Base-by-base conservation (phyloP, 2,888 invertebrate genomes). In the Ceratothoa steindachneri region DNA sequence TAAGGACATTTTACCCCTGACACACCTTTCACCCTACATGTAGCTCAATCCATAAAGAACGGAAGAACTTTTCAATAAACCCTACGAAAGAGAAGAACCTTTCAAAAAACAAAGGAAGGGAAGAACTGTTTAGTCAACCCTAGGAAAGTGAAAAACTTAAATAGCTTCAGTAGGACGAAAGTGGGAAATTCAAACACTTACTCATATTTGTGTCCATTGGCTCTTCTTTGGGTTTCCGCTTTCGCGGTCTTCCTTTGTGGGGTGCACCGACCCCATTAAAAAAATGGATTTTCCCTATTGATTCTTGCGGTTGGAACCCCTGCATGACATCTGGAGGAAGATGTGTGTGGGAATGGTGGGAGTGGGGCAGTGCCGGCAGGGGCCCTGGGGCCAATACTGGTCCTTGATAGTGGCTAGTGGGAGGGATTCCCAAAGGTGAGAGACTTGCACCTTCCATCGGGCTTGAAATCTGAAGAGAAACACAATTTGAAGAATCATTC, bases 161-260 rank as follows among this genome's bases (percentile, higher is more conserved):
- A n/a, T n/a, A n/a, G n/a, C n/a, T n/a, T n/a, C n/a, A n/a, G n/a
- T n/a, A n/a, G n/a, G n/a, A n/a, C n/a, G n/a, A n/a, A n/a, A n/a
- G n/a, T n/a, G n/a, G n/a, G n/a, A 29, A 60, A 53, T 70, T 53
- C 30, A 30, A 53, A 41, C 66, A 77, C 77, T 77, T 64, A 77
- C 77, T 77, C 72, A 77, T 74, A 30, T 74, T 75, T n/a, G 77
- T 77, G 68, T 77, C 77, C 77, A 80, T 77, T 1, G 77, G 71
- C 24, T 80, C 80, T 24, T 82, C 80, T 41, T 82, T 82, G 65
- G 82, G 83, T 84, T 92, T 92, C 83, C 92, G 86, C 84, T 93
- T 93, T 81, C 93, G 86, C 0, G 93, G 93, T 28, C 93, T 86
- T 0, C 93, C 93, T 85, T 93, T 93, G 85, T 95, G 95, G 81